Percentiles rank a stretch among this genome's conserved stretches.
Evolutionary conservation across 2,888 invertebrate species (phyloP).

Genomic region (Sinohyriopsis cumingii): DNA sequence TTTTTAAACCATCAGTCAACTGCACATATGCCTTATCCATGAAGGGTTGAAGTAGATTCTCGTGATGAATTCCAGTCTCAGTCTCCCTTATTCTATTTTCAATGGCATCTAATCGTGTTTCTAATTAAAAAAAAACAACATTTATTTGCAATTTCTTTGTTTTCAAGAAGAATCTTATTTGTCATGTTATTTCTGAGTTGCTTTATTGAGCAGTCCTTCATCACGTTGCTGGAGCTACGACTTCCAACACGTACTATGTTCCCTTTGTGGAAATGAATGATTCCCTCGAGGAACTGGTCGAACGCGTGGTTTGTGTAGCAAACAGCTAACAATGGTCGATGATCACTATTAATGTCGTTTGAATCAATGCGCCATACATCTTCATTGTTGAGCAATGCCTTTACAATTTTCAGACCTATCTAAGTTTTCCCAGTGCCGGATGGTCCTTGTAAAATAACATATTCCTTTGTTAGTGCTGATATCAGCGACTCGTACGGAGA

Average conservation of each 20-base stretch:
- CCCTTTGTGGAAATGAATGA: constrained; percentile 41
- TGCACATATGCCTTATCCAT: background rate
- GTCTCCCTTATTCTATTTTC: background rate
- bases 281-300: constrained; percentile 68
- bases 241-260: constrained; percentile 64
- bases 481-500: constrained; percentile 62
- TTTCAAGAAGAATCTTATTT: too few relatives aligned
- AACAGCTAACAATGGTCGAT: constrained; percentile 64
- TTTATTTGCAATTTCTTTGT: background rate
- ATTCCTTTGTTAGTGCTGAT: constrained; percentile 61
- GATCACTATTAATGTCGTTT: constrained; percentile 11
- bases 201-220: constrained; percentile 41
- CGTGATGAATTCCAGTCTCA: background rate
- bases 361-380: constrained; percentile 60
- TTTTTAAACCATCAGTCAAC: too few relatives aligned
- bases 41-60: background rate
- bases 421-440: constrained; percentile 91
- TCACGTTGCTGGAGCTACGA: constrained; percentile 42
- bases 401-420: constrained; percentile 83
- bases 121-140: background rate
- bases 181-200: constrained; percentile 8
- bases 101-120: background rate
- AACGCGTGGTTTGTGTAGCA: constrained; percentile 70
- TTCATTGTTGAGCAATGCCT: constrained; percentile 77
- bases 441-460: constrained; percentile 76